Evolutionary conservation across 2,113 vertebrate genomes (phyloP).

Genomic region (Nematolebias whitei): DNA sequence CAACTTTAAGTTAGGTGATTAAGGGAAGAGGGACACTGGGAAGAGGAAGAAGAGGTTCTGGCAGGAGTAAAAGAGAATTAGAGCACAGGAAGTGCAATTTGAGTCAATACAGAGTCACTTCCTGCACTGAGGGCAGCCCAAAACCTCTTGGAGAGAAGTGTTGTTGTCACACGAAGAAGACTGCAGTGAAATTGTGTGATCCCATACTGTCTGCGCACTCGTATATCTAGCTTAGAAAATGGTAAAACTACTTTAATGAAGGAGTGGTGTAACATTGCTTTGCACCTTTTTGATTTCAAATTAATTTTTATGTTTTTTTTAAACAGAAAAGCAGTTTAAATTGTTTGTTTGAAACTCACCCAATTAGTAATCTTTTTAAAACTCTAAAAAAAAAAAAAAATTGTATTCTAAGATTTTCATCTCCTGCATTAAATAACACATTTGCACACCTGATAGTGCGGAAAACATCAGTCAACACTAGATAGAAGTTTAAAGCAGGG

Average conservation of each 20-base stretch:
- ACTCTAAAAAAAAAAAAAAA: too few relatives aligned
- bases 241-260: not conserved
- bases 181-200: constrained; percentile 6
- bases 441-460: constrained; percentile 17
- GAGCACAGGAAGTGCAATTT: constrained; percentile 70
- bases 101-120: constrained; percentile 78
- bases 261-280: too few relatives aligned
- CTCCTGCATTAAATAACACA: constrained; percentile 29
- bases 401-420: not conserved
- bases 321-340: not conserved
- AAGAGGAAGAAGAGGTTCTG: constrained; percentile 73
- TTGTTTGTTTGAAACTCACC: too few relatives aligned
- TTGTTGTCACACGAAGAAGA: constrained; percentile 29
- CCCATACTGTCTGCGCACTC: not conserved
- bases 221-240: not conserved
- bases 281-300: not conserved
- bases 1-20: constrained; percentile 26
- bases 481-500: constrained; percentile 36
- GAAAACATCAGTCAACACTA: constrained; percentile 32
- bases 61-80: constrained; percentile 63
- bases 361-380: too few relatives aligned
- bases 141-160: constrained; percentile 44
- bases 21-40: constrained; percentile 28
- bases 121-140: constrained; percentile 63
- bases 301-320: not conserved